Base-by-base conservation (phyloP, 2,888 invertebrate species). In the Tricholauxania praeusta region DNA sequence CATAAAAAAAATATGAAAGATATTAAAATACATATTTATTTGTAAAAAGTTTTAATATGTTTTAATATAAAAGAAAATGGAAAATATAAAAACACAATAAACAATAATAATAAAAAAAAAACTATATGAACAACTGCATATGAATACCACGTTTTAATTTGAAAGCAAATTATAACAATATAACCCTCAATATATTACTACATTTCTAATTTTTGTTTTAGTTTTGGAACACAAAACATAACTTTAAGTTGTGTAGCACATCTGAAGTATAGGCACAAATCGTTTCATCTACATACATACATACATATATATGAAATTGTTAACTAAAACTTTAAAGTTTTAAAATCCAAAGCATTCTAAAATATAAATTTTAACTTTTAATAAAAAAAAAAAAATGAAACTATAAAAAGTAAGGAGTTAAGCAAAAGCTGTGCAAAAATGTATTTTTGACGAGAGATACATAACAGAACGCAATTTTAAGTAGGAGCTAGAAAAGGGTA, bases 61-160 rank as follows among this genome's bases (percentile, higher is more conserved):
- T 60, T 28, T n/a, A 17, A 75, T 39, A 72, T 76, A 79, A 55
- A 80, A 79, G 76, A 64, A 66, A 52, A 69, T 68, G 32, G 39
- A 53, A 60, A 70, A 57, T 47, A 19, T 52, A 64, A 72, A 69
- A 62, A 47, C 75, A 79, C 77, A 78, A 74, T 75, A 60, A 76
- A 39, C 74, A 59, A 68, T 72, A 68, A 57, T 77, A 72, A 19
- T 39, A 60, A 60, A 12, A 32, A 39, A 28, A 22, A 39, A n/a
- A 28, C n/a, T n/a, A 32, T 28, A 60, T 14, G 12, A 12, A 39
- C 39, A 10, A 39, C 39, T 39, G 39, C 10, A 39, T 39, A 39
- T 39, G 10, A 39, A 39, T 39, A 10, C 39, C 39, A 39, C 7
- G 39, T 39, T 39, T 39, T 39, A 39, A 39, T 7, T 39, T 39